Evolutionary conservation across 2,888 invertebrate genomes (phyloP), one percentile per base, ranked within the genome.

Genomic region (Lepidocyrtinus sp.): DNA sequence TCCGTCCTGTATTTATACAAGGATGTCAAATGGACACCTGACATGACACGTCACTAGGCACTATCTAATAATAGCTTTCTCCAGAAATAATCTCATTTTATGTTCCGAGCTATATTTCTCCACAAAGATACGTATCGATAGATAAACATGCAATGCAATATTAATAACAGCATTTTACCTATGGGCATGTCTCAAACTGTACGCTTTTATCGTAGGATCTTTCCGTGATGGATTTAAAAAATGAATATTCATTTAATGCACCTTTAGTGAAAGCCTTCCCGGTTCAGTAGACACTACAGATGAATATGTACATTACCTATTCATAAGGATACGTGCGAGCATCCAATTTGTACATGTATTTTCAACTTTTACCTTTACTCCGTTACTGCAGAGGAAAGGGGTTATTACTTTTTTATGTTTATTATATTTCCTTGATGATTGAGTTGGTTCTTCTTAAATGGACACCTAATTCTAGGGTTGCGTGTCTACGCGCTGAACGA

Each of bases 11-110:
- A 76, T 71, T 76, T 71, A 76, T 76, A 70, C 27, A 71, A 25
- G 70, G 70, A 71, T 71, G 76, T 76, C 71, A 76, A 65, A 76
- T 71, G 76, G 76, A 76, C 75, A 76, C 75, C 75, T 76, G 75
- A 76, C 75, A 76, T 76, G 75, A 76, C 75, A 75, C 68, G 62
- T 68, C 59, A 21, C 21, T 59, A 59, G 59, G 19, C 22, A 21
- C 59, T 2, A 12, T 22, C 21, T 59, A 59, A 59, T 59, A 59
- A 21, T 21, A 59, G 15, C 59, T 12, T 59, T n/a, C n/a, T 12
- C 22, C 59, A 59, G 22, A 59, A 59, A 59, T 59, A 59, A 59
- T 59, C 59, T 59, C 59, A 59, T 59, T 59, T 59, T 59, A 50
- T 50, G 59, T 59, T 59, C 22, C 59, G 22, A 59, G 22, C 59